Base-by-base conservation (phyloP, 2,113 vertebrate genomes). In the Pseudorectes ferrugineus region DNA sequence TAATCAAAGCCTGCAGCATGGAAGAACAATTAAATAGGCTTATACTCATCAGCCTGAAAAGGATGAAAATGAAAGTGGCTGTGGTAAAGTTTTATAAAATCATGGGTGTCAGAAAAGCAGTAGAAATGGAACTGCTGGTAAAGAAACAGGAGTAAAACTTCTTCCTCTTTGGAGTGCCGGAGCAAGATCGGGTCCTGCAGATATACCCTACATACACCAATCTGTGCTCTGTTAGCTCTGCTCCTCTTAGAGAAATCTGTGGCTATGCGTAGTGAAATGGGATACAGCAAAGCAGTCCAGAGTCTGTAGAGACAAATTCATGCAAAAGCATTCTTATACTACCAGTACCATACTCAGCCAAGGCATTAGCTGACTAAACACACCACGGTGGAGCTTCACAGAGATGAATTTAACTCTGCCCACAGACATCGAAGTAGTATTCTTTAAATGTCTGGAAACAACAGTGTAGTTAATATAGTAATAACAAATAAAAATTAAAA, bases 121-220 rank as follows among this genome's bases (percentile, higher is more conserved):
- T 55, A 36, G n/a, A 55, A 92, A 62, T 15, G 11, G 15, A 89
- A 54, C 5, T 29, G 12, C 10, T 42, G 8, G 7, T 62, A 54
- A 77, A 66, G 10, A 8, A 77, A 52, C 1, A 11, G 12, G 3
- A 21, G 9, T 31, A 73, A 61, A 51, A 57, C 45, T 70, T 86
- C 20, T 13, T 86, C 29, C 63, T 70, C 3, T 45, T 51, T 42
- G 9, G 11, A 49, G 46, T 28, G 23, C 36, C 40, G 20, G 14
- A 62, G 14, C 6, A 73, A 63, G 28, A 28, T 43, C 29, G 24
- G 0, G 0, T 21, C 13, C 40, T 80, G 54, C 13, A 68, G 7
- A 12, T 31, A 11, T 16, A 43, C 9, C 22, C 10, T 17, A 12
- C 5, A 22, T 25, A 28, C 12, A 59, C 9, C 8, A 36, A 6